Evolutionary conservation across 2,888 invertebrate genomes (phyloP).

Genomic region (Amphipoea lucens): DNA sequence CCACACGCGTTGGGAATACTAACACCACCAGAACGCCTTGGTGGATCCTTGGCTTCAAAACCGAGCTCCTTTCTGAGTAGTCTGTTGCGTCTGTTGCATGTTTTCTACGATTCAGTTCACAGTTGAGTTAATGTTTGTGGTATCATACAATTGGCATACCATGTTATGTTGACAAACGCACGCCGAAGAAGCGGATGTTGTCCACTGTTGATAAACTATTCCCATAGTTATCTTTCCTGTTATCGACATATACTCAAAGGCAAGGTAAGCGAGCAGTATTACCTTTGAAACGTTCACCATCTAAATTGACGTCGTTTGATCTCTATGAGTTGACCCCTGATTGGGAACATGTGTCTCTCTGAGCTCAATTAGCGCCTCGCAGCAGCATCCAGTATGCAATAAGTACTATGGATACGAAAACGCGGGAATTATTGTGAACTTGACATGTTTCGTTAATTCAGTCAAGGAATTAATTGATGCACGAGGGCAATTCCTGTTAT

Average conservation of each 20-base stretch:
- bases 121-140: conserved; percentile 66
- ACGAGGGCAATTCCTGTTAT: conserved; percentile 29
- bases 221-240: conserved; percentile 41
- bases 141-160: conserved; percentile 56
- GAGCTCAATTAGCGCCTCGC: conserved; percentile 65
- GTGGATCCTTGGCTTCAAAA: conserved; percentile 90
- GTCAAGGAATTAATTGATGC: conserved; percentile 33
- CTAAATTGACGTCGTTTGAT: conserved; percentile 70
- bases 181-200: conserved; percentile 49
- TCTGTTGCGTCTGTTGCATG: conserved; percentile 83
- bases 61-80: conserved; percentile 89
- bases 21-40: conserved; percentile 88
- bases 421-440: conserved; percentile 45
- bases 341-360: conserved; percentile 60
- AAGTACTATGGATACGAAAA: conserved; percentile 27
- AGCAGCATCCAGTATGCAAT: conserved; percentile 24
- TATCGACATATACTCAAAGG: conserved; percentile 31
- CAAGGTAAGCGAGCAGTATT: conserved; percentile 4
- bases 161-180: conserved; percentile 49
- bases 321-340: conserved; percentile 69
- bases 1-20: conserved; percentile 87
- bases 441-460: conserved; percentile 44
- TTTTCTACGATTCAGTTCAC: conserved; percentile 78
- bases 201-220: conserved; percentile 56
- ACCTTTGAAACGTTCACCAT: conserved; percentile 50